Evolutionary conservation across 2,113 vertebrate species (phyloP), one percentile per base, ranked within the genome.

Genomic region (Illadopsis cleaveri): DNA sequence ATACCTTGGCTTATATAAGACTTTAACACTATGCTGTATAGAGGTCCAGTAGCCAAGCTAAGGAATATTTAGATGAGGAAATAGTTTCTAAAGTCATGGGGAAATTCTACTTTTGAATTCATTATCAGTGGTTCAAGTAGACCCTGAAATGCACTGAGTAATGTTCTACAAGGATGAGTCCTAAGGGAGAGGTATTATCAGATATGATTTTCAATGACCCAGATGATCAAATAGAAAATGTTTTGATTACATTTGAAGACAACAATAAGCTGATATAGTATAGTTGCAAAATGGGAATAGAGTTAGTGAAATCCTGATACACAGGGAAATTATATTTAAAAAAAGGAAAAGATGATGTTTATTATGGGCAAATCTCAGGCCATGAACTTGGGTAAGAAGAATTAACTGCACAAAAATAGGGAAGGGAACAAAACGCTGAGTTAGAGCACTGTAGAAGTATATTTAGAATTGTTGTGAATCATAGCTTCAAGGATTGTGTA

Each of bases 391-490:
- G 22, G 27, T 75, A 81, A 82, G 44, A 83, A 47, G 33, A 79
- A 91, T 70, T 82, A 61, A 57, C 15, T 38, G 12, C 33, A 62
- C 10, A 62, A 86, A 86, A 31, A 81, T 1, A 73, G 11, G 19
- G 45, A 80, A 76, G 14, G 12, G 21, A 78, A 56, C 17, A 89
- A 93, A 81, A 15, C 33, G 24, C 35, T 93, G 62, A 65, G 48
- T 84, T 76, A 45, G 42, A 81, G 31, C 33, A 86, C 35, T 51
- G 33, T 24, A 51, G 72, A 35, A 68, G 27, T 64, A 81, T 73
- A 86, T 83, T 92, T 92, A 86, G 72, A 89, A 83, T 56, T 88
- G 38, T 19, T 79, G 30, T 95, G 86, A 95, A 84, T 94, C 82
- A 89, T n/a, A 86, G 38, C 28, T 83, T 78, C 82, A 89, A 89